Conservation (phyloP, 2,113 vertebrate genomes). For the Terrapene triunguis region DNA sequence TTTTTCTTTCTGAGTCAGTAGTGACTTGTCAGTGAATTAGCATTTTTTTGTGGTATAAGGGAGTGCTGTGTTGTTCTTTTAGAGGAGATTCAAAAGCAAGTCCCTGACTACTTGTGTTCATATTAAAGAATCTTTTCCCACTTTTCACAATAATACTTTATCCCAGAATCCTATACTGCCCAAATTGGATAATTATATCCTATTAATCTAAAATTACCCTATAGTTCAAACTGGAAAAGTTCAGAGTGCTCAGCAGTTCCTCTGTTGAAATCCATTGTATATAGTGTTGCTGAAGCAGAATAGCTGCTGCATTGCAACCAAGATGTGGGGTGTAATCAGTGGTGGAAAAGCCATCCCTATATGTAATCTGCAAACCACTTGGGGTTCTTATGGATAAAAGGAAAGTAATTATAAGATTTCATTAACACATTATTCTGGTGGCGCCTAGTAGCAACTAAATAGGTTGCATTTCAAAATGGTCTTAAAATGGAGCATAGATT, state of each 20-base stretch:
- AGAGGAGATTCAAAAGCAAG: conserved; percentile 39
- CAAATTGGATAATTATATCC: conserved; percentile 7
- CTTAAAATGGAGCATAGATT: conserved; percentile 19
- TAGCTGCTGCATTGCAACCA: not conserved
- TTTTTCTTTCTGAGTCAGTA: conserved; percentile 37
- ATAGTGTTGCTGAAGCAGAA: not conserved
- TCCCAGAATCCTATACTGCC: not conserved
- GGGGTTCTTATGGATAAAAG: conserved; percentile 1
- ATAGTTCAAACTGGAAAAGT: not conserved
- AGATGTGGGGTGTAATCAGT: not conserved
- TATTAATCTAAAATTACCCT: not conserved
- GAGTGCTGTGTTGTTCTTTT: not conserved
- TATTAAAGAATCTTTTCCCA: not conserved
- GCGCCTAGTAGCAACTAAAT: not conserved
- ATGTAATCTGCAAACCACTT: conserved; percentile 2
- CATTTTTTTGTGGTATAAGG: conserved; percentile 17
- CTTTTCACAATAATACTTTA: not conserved
- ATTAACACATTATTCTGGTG: not conserved
- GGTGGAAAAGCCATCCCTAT: not conserved
- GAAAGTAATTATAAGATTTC: not conserved
- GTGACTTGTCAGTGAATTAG: conserved; percentile 54
- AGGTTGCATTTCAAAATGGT: not conserved
- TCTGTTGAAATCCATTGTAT: not conserved
- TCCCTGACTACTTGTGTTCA: conserved; percentile 11
- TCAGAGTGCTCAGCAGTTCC: not conserved